These are phyloP conservation scores for Siphamia tubifer DNA, from an alignment of 2,113 vertebrate genomes.

Conservation along the genomic window DNA sequence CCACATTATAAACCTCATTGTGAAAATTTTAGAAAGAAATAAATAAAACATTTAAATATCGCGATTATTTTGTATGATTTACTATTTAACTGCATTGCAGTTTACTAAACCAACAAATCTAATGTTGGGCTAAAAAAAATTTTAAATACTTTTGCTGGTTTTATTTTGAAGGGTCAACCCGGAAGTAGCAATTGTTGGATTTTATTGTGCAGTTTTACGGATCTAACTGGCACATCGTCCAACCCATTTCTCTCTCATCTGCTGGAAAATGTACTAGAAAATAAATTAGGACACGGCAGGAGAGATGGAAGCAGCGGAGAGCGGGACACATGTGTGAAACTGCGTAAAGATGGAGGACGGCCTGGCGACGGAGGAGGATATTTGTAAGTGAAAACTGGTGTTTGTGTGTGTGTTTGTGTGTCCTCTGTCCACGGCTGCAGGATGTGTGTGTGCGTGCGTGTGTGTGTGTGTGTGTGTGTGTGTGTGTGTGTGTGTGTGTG, in stretches of 20 bases:
- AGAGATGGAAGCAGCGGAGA: not conserved
- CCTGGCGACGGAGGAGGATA: constrained; percentile 71
- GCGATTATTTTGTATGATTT: no score
- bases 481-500: no score
- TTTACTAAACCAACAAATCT: no score
- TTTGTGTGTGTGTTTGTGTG: constrained; percentile 1
- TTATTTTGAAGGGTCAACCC: constrained; percentile 5
- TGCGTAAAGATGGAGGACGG: constrained; percentile 64
- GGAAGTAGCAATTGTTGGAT: not conserved
- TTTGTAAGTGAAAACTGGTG: constrained; percentile 60
- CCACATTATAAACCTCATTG: no score
- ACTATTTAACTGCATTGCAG: no score
- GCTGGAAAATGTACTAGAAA: rapidly evolving
- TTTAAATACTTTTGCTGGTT: no score
- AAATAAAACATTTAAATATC: no score
- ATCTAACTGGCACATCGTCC: not conserved
- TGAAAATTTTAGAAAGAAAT: no score
- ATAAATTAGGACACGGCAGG: not conserved
- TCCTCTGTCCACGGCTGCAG: constrained; percentile 6
- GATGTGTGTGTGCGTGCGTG: constrained; percentile 8
- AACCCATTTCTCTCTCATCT: not conserved
- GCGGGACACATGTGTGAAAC: not conserved
- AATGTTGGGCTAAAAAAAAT: no score
- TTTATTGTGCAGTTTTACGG: not conserved
- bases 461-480: no score